Percentiles rank a stretch among this genome's conserved stretches.
Evolutionary conservation across 2,888 invertebrate genomes (phyloP).

Genomic region (Nematopogon swammerdamellus): DNA sequence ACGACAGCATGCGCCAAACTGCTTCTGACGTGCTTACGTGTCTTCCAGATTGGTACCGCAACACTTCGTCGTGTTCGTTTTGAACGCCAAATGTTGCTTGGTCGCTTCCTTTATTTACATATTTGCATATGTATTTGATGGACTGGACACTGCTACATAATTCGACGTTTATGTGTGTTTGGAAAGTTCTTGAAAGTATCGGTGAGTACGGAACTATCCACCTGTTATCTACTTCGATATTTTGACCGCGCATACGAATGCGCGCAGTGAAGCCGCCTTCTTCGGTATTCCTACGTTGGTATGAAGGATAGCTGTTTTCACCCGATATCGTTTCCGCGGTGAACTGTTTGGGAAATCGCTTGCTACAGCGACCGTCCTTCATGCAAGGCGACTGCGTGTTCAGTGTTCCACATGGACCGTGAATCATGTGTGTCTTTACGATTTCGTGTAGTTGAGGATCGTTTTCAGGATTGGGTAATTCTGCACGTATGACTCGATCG

Average conservation of each 20-base stretch:
- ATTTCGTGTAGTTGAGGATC: constrained; percentile 6
- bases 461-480: constrained; percentile 3
- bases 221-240: constrained; percentile 12
- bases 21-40: constrained; percentile 14
- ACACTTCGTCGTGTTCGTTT: constrained; percentile 16
- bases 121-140: constrained; percentile 7
- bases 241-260: constrained; percentile 5
- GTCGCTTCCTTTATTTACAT: constrained; percentile 9
- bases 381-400: constrained; percentile 14
- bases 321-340: constrained; percentile 18
- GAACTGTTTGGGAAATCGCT: constrained; percentile 21
- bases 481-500: constrained; percentile 15
- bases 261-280: neutral
- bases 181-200: constrained; percentile 10
- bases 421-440: neutral
- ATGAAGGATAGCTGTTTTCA: constrained; percentile 12
- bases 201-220: constrained; percentile 17
- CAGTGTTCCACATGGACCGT: constrained; percentile 17
- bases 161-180: constrained; percentile 7
- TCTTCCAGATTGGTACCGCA: constrained; percentile 14
- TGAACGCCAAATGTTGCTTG: constrained; percentile 8
- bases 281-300: constrained; percentile 10
- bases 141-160: neutral
- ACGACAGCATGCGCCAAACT: constrained; percentile 14
- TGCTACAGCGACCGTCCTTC: constrained; percentile 16